phyloP scores from a whole-genome alignment of 2,797 vertebrate genomes.

The Phalanger gymnotis region DNA sequence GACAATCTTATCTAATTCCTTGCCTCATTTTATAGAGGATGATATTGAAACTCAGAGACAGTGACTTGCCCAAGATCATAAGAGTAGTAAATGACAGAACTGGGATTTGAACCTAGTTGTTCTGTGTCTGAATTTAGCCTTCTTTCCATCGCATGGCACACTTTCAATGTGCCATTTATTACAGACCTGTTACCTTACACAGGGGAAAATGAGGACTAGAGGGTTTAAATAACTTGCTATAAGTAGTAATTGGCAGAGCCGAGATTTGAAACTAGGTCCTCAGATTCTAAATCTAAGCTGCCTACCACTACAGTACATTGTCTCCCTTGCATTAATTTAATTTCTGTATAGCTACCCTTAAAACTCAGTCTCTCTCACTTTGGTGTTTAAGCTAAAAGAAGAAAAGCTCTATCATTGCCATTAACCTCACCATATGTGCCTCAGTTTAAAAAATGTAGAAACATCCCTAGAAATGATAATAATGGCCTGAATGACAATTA shows the following conservation, averaged over 20 bases:
- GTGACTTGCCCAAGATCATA: neutral
- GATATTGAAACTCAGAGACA: neutral
- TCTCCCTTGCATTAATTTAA: slow-evolving; percentile 14
- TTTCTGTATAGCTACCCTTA: slow-evolving; percentile 55
- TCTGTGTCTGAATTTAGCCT: neutral
- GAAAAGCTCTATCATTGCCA: slow-evolving; percentile 54
- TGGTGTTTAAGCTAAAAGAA: neutral
- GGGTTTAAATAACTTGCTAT: neutral
- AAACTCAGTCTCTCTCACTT: slow-evolving; percentile 19
- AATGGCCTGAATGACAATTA: neutral
- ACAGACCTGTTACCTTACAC: neutral
- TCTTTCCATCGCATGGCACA: neutral
- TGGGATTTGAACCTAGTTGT: neutral
- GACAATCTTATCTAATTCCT: neutral
- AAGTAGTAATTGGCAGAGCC: neutral
- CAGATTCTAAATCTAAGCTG: too few species aligned
- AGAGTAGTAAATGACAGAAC: neutral
- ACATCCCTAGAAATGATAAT: neutral
- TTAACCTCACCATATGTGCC: neutral
- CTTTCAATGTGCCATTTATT: neutral
- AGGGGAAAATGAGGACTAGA: neutral
- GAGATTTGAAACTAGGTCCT: neutral
- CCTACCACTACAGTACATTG: neutral
- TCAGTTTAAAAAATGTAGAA: neutral
- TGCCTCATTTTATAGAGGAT: neutral